Evolutionary conservation across 35 echinoderm and acorn worm genomes (phyloP).

Genomic region (Strongylocentrotus purpuratus): DNA sequence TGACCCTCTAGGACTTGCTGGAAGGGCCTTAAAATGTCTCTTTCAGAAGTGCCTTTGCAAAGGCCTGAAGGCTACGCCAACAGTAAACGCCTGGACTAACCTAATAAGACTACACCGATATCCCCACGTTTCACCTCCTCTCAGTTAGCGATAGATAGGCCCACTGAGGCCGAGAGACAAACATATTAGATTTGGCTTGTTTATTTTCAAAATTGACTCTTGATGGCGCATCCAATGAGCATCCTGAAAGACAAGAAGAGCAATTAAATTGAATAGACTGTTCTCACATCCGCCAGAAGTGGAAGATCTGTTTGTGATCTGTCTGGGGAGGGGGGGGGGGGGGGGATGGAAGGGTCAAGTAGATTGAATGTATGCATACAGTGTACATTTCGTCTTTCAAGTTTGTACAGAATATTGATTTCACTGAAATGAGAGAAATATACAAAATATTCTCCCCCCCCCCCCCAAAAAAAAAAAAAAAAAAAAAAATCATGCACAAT

Average conservation of each 20-base stretch:
- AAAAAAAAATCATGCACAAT: too few relatives aligned
- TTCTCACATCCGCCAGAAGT: not conserved
- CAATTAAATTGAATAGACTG: not conserved
- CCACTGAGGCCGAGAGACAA: not conserved
- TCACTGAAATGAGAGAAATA: too few relatives aligned
- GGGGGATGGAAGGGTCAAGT: too few relatives aligned
- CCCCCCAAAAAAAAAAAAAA: too few relatives aligned
- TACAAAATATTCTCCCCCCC: too few relatives aligned
- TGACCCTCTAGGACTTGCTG: too few relatives aligned
- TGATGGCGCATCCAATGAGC: not conserved
- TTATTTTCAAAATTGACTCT: constrained; percentile 19
- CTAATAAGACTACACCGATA: not conserved
- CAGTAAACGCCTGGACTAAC: not conserved
- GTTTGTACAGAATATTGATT: too few relatives aligned
- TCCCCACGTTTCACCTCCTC: not conserved
- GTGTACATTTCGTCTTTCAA: too few relatives aligned
- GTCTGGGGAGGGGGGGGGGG: not conserved
- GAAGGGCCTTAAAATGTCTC: not conserved
- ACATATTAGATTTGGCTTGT: constrained; percentile 17
- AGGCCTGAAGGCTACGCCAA: not conserved
- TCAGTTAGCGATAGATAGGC: not conserved
- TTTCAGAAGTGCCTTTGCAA: not conserved
- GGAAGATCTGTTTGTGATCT: not conserved
- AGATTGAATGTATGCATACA: too few relatives aligned
- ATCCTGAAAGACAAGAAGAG: not conserved